A percentile compares a stretch with the other conserved stretches of the same genome.
Conservation (phyloP, 2,888 invertebrate species). For the Caenorhabditis angaria region DNA sequence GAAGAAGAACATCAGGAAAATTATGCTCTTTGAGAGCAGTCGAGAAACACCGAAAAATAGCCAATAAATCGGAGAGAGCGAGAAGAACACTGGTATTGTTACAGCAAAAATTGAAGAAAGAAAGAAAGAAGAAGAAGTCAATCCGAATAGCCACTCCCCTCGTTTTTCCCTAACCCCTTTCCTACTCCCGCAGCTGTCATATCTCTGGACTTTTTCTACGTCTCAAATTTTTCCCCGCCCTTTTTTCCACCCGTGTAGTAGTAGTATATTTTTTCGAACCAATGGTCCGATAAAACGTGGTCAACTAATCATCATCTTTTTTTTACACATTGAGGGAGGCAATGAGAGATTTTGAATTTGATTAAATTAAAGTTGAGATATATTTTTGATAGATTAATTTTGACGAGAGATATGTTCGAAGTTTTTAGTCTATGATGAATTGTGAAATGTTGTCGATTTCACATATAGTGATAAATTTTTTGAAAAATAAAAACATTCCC, state of each 20-base stretch:
- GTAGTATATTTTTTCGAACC: background rate
- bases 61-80: conserved; percentile 7
- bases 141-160: background rate
- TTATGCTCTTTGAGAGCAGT: conserved; percentile 2
- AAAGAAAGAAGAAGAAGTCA: background rate
- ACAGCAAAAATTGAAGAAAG: conserved; percentile 33
- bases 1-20: background rate
- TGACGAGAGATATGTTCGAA: too few species aligned
- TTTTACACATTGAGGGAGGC: too few species aligned
- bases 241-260: background rate
- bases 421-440: too few species aligned
- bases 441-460: too few species aligned
- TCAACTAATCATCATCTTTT: conserved; percentile 30
- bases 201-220: background rate
- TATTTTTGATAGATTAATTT: too few species aligned
- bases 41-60: conserved; percentile 1
- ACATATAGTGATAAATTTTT: too few species aligned
- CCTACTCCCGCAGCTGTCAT: conserved; percentile 6
- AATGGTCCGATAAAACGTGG: conserved; percentile 20
- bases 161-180: background rate
- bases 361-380: too few species aligned
- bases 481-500: too few species aligned
- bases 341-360: too few species aligned
- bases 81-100: conserved; percentile 54
- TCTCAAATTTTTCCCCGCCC: background rate